Base-by-base conservation (phyloP, 2,888 invertebrate species). In the Polyommatus iphigenia region DNA sequence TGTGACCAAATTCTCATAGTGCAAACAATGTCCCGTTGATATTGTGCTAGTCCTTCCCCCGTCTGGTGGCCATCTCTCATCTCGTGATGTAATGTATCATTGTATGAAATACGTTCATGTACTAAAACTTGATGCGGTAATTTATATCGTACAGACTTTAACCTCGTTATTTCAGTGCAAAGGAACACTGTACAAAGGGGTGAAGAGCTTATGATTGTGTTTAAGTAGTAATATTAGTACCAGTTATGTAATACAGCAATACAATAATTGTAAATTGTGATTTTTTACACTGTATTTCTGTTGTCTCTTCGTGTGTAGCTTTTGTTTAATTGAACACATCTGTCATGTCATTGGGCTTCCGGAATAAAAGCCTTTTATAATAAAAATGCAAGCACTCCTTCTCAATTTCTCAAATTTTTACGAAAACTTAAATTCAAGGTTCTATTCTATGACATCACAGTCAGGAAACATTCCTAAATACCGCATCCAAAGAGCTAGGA, bases 1-100 rank as follows among this genome's bases (percentile, higher is more conserved):
- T 24, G 20, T 36, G 77, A 71, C 36, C 50, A 20, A 77, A 46
- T 71, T 50, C 71, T 29, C 15, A n/a, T 29, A 71, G 6, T 3
- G 50, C 76, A 79, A 78, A 79, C 62, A 78, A 54, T 78, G 62
- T 76, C 54, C 57, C 13, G 67, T 67, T 76, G 67, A 76, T 59
- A 57, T 59, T 73, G 46, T 59, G 79, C 78, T 79, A 79, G 73
- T 76, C 62, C 73, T 78, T 76, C 78, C 50, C 67, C 76, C 80
- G 83, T 83, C 80, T 83, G 86, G 87, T 86, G 85, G 87, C 82
- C 87, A 87, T 90, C 85, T 87, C 81, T 90, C 89, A 89, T 89
- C 84, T 82, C 80, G 72, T 78, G 79, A 82, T 81, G 85, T 86
- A 89, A 90, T 88, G 87, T 87, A 89, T 89, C 88, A 87, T 85